Evolutionary conservation across 1,140 invertebrate species (phyloP).

Genomic region (Nephila pilipes): DNA sequence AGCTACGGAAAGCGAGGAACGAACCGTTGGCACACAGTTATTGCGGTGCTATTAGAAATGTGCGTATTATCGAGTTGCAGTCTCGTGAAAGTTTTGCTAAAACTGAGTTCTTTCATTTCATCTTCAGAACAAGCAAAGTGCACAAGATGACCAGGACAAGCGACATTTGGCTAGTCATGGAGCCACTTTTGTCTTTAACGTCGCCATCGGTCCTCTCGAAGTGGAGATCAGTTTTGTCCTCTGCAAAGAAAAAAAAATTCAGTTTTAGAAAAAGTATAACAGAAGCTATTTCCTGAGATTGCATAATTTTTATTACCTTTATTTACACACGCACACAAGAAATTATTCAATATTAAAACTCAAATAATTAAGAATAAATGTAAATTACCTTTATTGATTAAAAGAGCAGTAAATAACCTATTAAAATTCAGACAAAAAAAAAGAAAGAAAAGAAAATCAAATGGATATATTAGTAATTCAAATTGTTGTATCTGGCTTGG

Average conservation of each 20-base stretch:
- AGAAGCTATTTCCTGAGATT: too few relatives aligned
- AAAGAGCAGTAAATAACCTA: too few relatives aligned
- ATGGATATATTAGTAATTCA: too few relatives aligned
- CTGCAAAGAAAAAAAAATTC: slow-evolving; percentile 45
- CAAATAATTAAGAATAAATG: too few relatives aligned
- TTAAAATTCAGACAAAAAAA: too few relatives aligned
- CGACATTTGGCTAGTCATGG: neutral
- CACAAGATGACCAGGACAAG: slow-evolving; percentile 15
- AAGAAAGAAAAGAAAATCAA: too few relatives aligned
- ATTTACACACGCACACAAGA: too few relatives aligned
- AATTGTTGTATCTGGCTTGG: too few relatives aligned
- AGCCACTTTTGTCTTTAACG: neutral
- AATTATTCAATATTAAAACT: too few relatives aligned
- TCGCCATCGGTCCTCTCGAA: slow-evolving; percentile 32
- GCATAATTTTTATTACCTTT: too few relatives aligned
- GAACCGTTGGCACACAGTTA: slow-evolving; percentile 71
- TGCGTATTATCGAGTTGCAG: slow-evolving; percentile 72
- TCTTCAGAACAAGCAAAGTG: neutral
- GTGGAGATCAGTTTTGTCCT: slow-evolving; percentile 56
- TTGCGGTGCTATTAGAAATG: slow-evolving; percentile 66
- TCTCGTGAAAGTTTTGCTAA: slow-evolving; percentile 57
- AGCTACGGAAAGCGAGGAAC: slow-evolving; percentile 69
- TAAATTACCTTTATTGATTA: too few relatives aligned
- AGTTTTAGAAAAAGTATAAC: too few relatives aligned
- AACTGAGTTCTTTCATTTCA: neutral